phyloP scores from a whole-genome alignment of 2,797 vertebrate genomes.

The Oceanodroma leucorhoa region DNA sequence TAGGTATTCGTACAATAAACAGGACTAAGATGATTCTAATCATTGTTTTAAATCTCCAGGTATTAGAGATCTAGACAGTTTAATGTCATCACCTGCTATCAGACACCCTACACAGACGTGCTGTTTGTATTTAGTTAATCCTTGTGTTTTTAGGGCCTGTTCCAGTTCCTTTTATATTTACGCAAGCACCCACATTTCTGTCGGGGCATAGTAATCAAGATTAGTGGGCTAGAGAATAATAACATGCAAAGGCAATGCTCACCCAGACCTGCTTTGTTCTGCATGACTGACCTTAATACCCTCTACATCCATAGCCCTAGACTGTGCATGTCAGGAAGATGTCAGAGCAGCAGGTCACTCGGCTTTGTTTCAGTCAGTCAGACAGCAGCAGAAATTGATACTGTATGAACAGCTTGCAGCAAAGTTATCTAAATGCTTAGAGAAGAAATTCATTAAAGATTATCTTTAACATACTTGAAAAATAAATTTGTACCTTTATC shows the following conservation, averaged over 20 bases:
- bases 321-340: background rate
- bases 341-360: background rate
- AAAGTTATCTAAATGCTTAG: background rate
- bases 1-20: background rate
- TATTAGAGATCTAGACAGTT: background rate
- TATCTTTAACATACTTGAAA: background rate
- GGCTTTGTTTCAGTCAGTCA: background rate
- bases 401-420: background rate
- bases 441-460: slow-evolving; percentile 10
- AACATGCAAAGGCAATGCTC: background rate
- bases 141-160: background rate
- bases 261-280: background rate
- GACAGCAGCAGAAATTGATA: background rate
- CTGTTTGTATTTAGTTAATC: background rate
- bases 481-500: background rate
- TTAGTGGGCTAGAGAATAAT: background rate
- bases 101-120: rapidly evolving
- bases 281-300: slow-evolving; percentile 41
- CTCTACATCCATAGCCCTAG: background rate
- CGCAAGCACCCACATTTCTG: background rate
- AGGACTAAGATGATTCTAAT: background rate
- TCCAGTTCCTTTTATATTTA: background rate
- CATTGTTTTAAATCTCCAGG: background rate
- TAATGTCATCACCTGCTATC: background rate
- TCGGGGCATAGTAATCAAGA: background rate